Base-by-base conservation (phyloP, 1,140 invertebrate genomes). In the Cherax quadricarinatus region DNA sequence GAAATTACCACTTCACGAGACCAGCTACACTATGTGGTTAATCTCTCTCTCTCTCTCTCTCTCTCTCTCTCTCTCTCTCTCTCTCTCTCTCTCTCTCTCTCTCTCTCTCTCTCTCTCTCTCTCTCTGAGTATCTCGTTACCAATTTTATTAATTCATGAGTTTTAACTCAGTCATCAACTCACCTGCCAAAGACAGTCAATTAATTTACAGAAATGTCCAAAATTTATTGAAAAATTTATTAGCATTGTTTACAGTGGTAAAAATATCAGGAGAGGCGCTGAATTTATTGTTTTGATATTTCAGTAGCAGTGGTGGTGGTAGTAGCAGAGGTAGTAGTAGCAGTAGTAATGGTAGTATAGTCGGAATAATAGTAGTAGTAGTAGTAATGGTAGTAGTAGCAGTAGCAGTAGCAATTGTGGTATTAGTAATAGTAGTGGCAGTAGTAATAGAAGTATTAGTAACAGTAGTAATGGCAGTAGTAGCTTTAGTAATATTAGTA, bases 31-130 rank as follows among this genome's bases (percentile, higher is more conserved):
- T 6, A 57, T 57, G 12, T n/a, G n/a, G n/a, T n/a, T n/a, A n/a
- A n/a, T n/a, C n/a, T n/a, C n/a, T n/a, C n/a, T n/a, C n/a, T n/a
- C 12, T 57, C 53, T 57, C 53, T 57, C 53, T 57, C 53, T 57
- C 53, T 57, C 53, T 57, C 53, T 57, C 53, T 57, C 53, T 57
- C 53, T 57, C 53, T 57, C 80, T 82, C 41, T 53, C 49, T 49
- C 80, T 18, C 49, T 9, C 60, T 70, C 9, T 70, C 84, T 86
- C 12, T 49, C 60, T 86, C 57, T 62, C n/a, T n/a, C n/a, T n/a
- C n/a, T n/a, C n/a, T n/a, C n/a, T n/a, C n/a, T 12, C 84, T 66
- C 84, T 48, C 1, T 70, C 60, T 70, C 84, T 86, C 84, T 86
- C 7, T 70, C 60, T 86, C 84, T 70, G 60, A 62, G 5, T 86